Evolutionary conservation across 2,113 vertebrate species (phyloP).

Genomic region (Cinclus mexicanus): DNA sequence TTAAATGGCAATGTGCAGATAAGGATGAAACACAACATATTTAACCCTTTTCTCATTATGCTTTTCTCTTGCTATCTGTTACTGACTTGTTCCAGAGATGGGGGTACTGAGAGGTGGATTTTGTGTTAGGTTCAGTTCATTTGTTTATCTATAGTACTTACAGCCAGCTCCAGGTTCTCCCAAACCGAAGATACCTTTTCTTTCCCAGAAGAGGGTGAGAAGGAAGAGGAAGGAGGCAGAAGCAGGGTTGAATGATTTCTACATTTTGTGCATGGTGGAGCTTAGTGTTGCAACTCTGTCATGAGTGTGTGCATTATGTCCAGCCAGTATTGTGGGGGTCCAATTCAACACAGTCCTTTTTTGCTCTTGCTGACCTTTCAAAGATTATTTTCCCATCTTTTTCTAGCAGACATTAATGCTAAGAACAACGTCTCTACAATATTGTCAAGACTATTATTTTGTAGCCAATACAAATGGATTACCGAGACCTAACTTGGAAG

Average conservation of each 20-base stretch:
- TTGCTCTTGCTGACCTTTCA: neutral
- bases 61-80: neutral
- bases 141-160: neutral
- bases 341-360: neutral
- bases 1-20: neutral
- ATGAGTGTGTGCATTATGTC: neutral
- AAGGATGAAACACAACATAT: neutral
- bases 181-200: neutral
- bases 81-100: neutral
- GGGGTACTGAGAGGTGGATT: neutral
- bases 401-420: neutral
- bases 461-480: neutral
- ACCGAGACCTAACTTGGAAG: neutral
- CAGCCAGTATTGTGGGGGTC: neutral
- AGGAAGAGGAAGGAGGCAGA: neutral
- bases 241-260: neutral
- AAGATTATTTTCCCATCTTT: neutral
- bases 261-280: neutral
- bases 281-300: neutral
- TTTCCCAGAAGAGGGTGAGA: neutral
- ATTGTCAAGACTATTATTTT: constrained; percentile 21
- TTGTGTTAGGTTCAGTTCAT: neutral
- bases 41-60: neutral
- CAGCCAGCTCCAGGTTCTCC: neutral
- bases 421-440: neutral